phyloP scores from a whole-genome alignment of 2,888 invertebrate genomes.

The Anoplius nigerrimus region DNA sequence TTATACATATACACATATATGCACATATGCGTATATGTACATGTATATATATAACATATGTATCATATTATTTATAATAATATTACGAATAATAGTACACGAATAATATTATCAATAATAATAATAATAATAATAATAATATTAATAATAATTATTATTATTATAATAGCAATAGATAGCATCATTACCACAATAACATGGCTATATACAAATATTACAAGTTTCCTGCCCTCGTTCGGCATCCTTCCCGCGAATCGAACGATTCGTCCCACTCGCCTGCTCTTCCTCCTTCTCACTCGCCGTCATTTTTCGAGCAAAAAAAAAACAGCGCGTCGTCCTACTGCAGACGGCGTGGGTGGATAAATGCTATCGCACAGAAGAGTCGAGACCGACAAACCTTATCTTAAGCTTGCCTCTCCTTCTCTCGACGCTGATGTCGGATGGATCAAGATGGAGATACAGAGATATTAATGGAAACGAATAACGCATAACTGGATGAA shows the following conservation, averaged over 20 bases:
- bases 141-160: slow-evolving; percentile 60
- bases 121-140: slow-evolving; percentile 42
- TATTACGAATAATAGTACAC: slow-evolving; percentile 61
- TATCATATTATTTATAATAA: slow-evolving; percentile 41
- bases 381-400: not conserved
- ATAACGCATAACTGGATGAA: no score
- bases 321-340: not conserved
- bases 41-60: slow-evolving; percentile 39
- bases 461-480: no score
- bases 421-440: no score
- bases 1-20: slow-evolving; percentile 19
- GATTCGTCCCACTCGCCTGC: not conserved
- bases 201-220: slow-evolving; percentile 64
- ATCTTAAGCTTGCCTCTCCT: not conserved
- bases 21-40: slow-evolving; percentile 37
- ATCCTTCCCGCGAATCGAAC: slow-evolving; percentile 19
- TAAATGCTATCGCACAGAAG: not conserved
- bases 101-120: slow-evolving; percentile 46
- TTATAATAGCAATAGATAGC: slow-evolving; percentile 41
- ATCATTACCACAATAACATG: slow-evolving; percentile 53
- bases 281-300: not conserved
- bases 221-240: slow-evolving; percentile 20
- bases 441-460: no score
- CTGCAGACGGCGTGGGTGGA: not conserved
- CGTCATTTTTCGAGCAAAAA: not conserved